Conservation (phyloP, 2,113 vertebrate genomes). For the Pipra filicauda region DNA sequence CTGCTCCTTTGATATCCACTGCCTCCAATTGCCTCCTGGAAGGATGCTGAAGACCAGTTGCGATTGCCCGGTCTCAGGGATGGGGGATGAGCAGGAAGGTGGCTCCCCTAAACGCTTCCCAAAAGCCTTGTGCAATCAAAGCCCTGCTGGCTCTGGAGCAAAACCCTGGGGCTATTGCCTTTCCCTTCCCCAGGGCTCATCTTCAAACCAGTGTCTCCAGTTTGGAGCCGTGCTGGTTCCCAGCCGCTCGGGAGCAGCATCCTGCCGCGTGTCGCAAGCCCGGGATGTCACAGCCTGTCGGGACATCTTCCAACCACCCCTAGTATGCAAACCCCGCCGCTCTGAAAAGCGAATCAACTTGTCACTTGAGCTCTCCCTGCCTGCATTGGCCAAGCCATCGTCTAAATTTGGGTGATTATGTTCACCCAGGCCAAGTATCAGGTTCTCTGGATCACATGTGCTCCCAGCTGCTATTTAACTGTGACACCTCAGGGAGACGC, state of each 20-base stretch:
- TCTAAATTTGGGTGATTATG: conserved; percentile 87
- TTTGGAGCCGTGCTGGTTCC: not conserved
- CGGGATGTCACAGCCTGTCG: not conserved
- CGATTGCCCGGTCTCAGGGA: not conserved
- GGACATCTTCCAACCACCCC: not conserved
- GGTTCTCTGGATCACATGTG: conserved; percentile 85
- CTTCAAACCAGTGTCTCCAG: not conserved
- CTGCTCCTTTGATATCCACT: not conserved
- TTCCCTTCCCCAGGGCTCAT: not conserved
- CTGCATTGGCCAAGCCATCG: conserved; percentile 54
- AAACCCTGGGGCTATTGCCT: not conserved
- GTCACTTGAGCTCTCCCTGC: conserved; percentile 69
- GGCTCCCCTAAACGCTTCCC: rapidly evolving
- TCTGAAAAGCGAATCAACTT: conserved; percentile 18
- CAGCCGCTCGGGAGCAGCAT: not conserved
- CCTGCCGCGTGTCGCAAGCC: rapidly evolving
- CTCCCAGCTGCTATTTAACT: conserved; percentile 69
- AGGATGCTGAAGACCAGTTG: not conserved
- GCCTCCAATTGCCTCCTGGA: not conserved
- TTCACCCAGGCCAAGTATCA: conserved; percentile 75
- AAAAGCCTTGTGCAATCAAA: not conserved
- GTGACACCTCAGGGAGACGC: not conserved
- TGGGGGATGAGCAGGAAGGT: not conserved
- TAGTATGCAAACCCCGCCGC: not conserved
- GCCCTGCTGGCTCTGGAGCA: not conserved